phyloP scores from a whole-genome alignment of 2,797 vertebrate genomes.

The Ispidina picta region DNA sequence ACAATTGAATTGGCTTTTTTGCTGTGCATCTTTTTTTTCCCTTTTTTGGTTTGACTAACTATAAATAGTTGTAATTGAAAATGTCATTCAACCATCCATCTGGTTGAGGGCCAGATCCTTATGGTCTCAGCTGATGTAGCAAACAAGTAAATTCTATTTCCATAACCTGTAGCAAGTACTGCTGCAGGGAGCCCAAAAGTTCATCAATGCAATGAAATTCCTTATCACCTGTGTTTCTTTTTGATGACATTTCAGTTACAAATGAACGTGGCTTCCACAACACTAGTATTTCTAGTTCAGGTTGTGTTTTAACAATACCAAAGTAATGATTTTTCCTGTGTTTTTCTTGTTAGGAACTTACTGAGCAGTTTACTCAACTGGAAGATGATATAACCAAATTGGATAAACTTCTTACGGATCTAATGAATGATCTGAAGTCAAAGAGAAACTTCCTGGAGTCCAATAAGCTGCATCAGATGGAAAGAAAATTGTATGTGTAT shows the following conservation, averaged over 20 bases:
- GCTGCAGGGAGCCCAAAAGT: not conserved
- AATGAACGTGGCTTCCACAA: not conserved
- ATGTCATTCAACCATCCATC: not conserved
- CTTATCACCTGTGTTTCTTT: not conserved
- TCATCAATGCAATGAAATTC: not conserved
- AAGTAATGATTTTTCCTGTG: not conserved
- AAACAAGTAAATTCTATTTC: not conserved
- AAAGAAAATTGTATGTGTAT: conserved; percentile 89
- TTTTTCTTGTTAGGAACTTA: conserved; percentile 82
- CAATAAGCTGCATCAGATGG: conserved; percentile 78
- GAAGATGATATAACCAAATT: conserved; percentile 83
- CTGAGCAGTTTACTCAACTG: conserved; percentile 78
- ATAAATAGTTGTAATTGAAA: not conserved
- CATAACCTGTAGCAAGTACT: not conserved
- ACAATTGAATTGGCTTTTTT: not conserved
- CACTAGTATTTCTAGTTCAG: not conserved
- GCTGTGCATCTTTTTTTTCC: not conserved
- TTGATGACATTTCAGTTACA: not conserved
- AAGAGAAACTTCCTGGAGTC: conserved; percentile 86
- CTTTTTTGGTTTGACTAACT: not conserved
- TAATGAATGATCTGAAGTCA: conserved; percentile 84
- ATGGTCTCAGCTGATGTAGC: not conserved
- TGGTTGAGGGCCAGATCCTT: not conserved
- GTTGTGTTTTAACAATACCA: not conserved
- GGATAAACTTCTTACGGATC: conserved; percentile 82